These are phyloP conservation scores for Genyomyrus donnyi DNA, from an alignment of 2,113 vertebrate species.

Conservation along the genomic window DNA sequence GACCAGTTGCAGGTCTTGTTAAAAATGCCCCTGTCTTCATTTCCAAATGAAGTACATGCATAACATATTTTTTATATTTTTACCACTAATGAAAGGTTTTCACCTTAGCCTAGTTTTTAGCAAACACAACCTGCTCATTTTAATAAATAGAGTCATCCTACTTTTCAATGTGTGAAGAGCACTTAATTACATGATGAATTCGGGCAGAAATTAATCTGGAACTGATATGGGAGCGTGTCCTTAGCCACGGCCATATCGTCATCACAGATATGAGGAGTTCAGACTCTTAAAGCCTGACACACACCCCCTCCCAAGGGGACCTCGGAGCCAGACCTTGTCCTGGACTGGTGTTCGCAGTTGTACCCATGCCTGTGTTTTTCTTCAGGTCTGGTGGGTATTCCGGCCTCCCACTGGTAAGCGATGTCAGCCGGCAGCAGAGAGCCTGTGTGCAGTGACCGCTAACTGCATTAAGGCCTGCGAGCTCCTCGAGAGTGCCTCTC, in stretches of 20 bases:
- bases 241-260: neutral
- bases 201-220: neutral
- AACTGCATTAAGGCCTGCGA: slow-evolving; percentile 9
- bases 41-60: neutral
- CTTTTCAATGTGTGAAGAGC: neutral
- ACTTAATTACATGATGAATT: neutral
- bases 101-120: neutral
- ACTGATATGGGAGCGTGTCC: neutral
- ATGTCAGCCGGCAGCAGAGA: neutral
- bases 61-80: neutral
- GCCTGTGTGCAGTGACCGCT: neutral
- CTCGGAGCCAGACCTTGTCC: neutral
- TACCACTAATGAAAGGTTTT: neutral
- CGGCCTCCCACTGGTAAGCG: neutral
- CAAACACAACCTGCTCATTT: neutral
- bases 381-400: neutral
- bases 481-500: neutral
- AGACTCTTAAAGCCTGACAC: neutral
- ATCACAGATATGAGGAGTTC: neutral
- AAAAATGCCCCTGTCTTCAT: neutral
- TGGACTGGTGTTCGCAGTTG: neutral
- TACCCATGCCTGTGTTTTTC: neutral
- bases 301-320: neutral
- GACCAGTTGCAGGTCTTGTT: neutral
- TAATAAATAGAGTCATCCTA: neutral